Percentiles rank a stretch among this genome's conserved stretches.
These are phyloP conservation scores for Vulpes lagopus DNA, from an alignment of 2,113 vertebrate species.

Conservation along the genomic window DNA sequence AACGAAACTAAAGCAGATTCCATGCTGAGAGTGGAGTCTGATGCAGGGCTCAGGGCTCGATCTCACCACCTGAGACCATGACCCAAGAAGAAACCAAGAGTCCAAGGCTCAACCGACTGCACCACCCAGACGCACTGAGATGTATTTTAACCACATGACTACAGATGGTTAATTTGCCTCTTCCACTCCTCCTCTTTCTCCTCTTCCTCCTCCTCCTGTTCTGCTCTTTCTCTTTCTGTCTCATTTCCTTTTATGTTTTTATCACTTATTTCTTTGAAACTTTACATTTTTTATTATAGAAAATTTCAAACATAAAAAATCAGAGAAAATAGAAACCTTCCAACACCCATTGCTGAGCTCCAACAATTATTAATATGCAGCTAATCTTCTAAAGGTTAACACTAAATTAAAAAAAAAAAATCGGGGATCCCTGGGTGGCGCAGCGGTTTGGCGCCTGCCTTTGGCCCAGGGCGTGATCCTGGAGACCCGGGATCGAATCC, in stretches of 20 bases:
- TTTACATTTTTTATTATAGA: slow-evolving; percentile 20
- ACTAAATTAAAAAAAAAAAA: background rate
- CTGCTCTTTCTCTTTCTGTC: background rate
- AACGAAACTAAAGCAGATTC: background rate
- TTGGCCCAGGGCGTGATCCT: too few relatives aligned
- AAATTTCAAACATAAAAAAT: slow-evolving; percentile 32
- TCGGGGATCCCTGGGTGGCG: too few relatives aligned
- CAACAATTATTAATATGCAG: background rate
- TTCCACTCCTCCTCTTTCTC: too few relatives aligned
- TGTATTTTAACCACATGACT: background rate
- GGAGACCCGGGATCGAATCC: too few relatives aligned
- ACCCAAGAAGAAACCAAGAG: background rate
- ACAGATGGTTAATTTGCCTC: background rate
- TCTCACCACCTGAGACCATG: background rate
- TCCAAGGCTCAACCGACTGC: background rate
- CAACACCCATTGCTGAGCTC: background rate
- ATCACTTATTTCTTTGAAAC: slow-evolving; percentile 4
- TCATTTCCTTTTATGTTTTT: background rate
- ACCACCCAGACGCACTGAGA: background rate
- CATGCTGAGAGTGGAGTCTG: background rate
- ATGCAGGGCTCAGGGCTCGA: background rate
- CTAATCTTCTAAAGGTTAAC: background rate
- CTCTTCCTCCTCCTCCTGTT: background rate
- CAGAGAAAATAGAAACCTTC: background rate
- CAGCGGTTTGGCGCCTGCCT: too few relatives aligned